Evolutionary conservation across 2,888 invertebrate species (phyloP).

Genomic region (Rhagophthalmus giganteus): DNA sequence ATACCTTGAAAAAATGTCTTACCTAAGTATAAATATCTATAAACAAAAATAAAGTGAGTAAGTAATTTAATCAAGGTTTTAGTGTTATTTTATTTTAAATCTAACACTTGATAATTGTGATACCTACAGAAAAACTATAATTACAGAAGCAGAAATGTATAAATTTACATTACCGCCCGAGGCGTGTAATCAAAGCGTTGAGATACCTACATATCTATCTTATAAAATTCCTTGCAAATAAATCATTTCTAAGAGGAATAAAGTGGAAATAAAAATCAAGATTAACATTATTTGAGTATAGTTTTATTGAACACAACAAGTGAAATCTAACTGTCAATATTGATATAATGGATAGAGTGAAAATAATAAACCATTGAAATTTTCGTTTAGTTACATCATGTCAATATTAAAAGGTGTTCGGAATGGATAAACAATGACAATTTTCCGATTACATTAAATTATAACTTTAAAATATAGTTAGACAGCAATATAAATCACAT

Average conservation of each 20-base stretch:
- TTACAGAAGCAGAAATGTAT: background rate
- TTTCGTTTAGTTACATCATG: slow-evolving; percentile 45
- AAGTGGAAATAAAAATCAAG: slow-evolving; percentile 1
- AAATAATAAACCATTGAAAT: slow-evolving; percentile 43
- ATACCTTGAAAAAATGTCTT: too few relatives aligned
- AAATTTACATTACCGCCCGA: slow-evolving; percentile 1
- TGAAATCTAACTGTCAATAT: slow-evolving; percentile 46
- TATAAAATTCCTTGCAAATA: background rate
- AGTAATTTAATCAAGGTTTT: too few relatives aligned
- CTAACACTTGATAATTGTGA: background rate
- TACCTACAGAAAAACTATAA: background rate
- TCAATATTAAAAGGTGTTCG: slow-evolving; percentile 44
- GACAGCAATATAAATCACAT: background rate
- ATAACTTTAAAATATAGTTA: slow-evolving; percentile 12
- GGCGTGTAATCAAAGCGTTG: slow-evolving; percentile 5
- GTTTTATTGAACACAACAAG: slow-evolving; percentile 52
- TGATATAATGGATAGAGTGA: slow-evolving; percentile 41
- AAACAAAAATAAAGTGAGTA: too few relatives aligned
- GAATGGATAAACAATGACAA: slow-evolving; percentile 33
- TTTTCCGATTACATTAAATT: slow-evolving; percentile 35
- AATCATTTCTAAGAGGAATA: background rate
- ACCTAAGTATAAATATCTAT: too few relatives aligned
- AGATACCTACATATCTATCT: background rate
- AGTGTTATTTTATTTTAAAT: too few relatives aligned
- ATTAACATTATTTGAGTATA: slow-evolving; percentile 47